Conservation (phyloP, 1,140 invertebrate species). For the Diabrotica virgifera region DNA sequence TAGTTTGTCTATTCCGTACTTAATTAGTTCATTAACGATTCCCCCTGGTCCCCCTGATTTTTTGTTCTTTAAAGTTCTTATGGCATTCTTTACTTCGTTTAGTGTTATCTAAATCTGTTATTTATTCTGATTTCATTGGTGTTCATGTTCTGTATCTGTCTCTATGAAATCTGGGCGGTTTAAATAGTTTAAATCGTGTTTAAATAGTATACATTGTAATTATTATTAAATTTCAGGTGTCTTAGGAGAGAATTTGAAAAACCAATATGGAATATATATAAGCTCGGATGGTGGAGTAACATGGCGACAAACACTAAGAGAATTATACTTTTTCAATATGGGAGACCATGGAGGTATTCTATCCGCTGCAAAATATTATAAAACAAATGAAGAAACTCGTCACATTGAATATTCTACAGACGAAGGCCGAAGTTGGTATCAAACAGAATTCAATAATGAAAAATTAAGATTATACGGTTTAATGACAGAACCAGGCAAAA, state of each 20-base stretch:
- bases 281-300: conserved; percentile 80
- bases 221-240: conserved; percentile 54
- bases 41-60: no score
- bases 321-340: conserved; percentile 83
- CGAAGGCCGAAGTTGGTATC: conserved; percentile 79
- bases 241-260: conserved; percentile 57
- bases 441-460: conserved; percentile 64
- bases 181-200: no score
- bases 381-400: conserved; percentile 62
- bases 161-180: no score
- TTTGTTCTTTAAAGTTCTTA: no score
- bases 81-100: no score
- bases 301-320: conserved; percentile 75
- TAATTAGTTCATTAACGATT: no score
- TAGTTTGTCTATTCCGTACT: no score
- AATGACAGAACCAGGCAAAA: conserved; percentile 89
- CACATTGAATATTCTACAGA: conserved; percentile 80
- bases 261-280: conserved; percentile 75
- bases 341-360: conserved; percentile 88
- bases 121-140: no score
- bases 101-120: no score
- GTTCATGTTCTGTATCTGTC: no score
- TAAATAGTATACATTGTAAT: no score
- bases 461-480: conserved; percentile 78
- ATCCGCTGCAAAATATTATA: conserved; percentile 70